Evolutionary conservation across 2,888 invertebrate species (phyloP).

Genomic region (Rhagonycha lutea): DNA sequence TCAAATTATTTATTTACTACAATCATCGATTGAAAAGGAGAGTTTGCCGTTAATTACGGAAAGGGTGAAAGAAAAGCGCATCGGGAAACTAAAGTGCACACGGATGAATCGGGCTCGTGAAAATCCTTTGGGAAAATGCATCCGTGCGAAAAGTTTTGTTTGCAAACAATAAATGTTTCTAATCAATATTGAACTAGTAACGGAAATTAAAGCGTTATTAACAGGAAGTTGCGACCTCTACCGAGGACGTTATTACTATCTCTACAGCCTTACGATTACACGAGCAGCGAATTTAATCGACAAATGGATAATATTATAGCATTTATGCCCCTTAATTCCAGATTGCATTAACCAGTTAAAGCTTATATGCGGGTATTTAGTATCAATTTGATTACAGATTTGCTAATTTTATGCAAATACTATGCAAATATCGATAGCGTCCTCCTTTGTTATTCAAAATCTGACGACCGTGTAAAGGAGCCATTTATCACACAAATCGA

Average conservation of each 20-base stretch:
- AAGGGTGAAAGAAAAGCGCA: neutral
- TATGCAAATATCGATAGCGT: neutral
- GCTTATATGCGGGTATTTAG: constrained; percentile 21
- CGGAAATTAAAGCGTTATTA: constrained; percentile 33
- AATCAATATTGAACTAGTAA: constrained; percentile 29
- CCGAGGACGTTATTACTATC: constrained; percentile 27
- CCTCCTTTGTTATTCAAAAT: neutral
- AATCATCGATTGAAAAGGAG: neutral
- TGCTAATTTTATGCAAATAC: constrained; percentile 2
- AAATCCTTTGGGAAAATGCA: constrained; percentile 19
- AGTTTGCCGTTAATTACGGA: constrained; percentile 5
- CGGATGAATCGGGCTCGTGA: constrained; percentile 10
- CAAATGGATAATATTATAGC: constrained; percentile 27
- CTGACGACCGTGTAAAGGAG: neutral
- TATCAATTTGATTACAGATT: constrained; percentile 15
- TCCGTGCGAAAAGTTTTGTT: constrained; percentile 24
- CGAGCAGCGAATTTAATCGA: constrained; percentile 22
- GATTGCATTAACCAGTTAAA: constrained; percentile 20
- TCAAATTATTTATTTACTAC: neutral
- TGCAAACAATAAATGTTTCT: constrained; percentile 27
- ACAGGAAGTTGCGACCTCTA: constrained; percentile 30
- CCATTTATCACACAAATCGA: neutral
- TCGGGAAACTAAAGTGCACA: constrained; percentile 5
- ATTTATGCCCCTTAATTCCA: constrained; percentile 22
- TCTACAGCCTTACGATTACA: constrained; percentile 22